These are phyloP conservation scores for Copidosoma aretas DNA, from an alignment of 2,888 invertebrate species.

Conservation along the genomic window DNA sequence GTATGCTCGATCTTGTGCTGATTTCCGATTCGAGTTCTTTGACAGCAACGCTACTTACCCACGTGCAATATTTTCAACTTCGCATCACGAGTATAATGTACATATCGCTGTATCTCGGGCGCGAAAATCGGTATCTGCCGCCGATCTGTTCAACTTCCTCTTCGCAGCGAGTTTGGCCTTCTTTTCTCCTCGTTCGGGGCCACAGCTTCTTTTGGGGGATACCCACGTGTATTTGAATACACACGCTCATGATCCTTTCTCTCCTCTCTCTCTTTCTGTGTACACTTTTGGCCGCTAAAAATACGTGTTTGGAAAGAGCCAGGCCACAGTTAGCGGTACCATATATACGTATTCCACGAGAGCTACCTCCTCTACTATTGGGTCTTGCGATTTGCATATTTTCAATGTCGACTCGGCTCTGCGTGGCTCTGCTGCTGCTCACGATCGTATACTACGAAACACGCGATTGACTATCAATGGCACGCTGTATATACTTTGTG, in stretches of 20 bases:
- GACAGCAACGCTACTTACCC: no score
- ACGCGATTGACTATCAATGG: conserved; percentile 25
- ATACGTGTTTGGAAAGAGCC: conserved; percentile 23
- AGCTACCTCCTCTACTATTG: no score
- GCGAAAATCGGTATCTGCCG: no score
- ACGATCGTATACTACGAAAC: neutral
- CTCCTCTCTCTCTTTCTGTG: neutral
- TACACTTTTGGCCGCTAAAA: neutral
- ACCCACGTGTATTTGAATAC: neutral
- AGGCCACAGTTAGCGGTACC: conserved; percentile 33
- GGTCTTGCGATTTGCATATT: conserved; percentile 37
- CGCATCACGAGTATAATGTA: no score
- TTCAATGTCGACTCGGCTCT: conserved; percentile 28
- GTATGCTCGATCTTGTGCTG: no score
- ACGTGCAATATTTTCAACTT: no score
- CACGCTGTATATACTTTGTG: neutral
- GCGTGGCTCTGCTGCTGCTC: neutral
- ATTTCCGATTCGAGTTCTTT: no score
- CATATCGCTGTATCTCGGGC: no score
- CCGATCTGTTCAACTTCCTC: no score
- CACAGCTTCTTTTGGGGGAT: no score
- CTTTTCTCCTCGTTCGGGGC: no score
- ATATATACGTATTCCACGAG: neutral
- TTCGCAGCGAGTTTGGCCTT: no score
- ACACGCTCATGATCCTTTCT: neutral